These are phyloP conservation scores for Gadopsis bispinosus DNA, from an alignment of 2,797 vertebrate species.

Conservation along the genomic window DNA sequence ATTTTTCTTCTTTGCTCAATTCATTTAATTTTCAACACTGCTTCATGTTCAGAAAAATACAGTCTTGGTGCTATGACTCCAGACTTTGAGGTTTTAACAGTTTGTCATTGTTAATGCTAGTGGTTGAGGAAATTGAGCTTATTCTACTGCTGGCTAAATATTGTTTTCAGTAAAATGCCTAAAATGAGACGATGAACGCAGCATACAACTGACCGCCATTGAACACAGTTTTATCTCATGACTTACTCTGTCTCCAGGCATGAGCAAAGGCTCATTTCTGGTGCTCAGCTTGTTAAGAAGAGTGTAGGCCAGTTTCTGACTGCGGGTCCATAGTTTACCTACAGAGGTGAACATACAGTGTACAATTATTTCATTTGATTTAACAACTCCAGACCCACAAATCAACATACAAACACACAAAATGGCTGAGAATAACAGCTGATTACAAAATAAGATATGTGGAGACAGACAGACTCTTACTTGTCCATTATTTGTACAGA, in stretches of 20 bases:
- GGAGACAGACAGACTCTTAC: background rate
- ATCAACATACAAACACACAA: constrained; percentile 6
- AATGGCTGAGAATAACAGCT: background rate
- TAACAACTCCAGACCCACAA: background rate
- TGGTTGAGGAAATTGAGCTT: background rate
- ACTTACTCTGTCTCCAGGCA: constrained; percentile 94
- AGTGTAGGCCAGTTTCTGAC: constrained; percentile 95
- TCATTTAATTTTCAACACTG: constrained; percentile 1
- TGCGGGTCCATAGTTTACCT: constrained; percentile 98
- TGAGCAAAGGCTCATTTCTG: constrained; percentile 92
- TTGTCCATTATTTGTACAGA: background rate
- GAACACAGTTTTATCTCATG: constrained; percentile 18
- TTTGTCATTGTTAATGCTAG: background rate
- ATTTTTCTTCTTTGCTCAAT: background rate
- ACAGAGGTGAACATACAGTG: constrained; percentile 16
- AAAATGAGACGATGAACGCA: background rate
- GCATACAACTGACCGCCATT: background rate
- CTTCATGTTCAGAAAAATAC: background rate
- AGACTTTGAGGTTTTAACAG: background rate
- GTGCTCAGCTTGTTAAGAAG: constrained; percentile 94
- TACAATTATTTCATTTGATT: background rate
- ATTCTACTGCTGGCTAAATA: background rate
- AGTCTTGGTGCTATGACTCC: background rate
- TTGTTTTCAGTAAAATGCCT: background rate
- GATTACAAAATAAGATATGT: background rate